Evolutionary conservation across 1,140 invertebrate genomes (phyloP), one percentile per base, ranked within the genome.

Genomic region (Ceratina japonica): DNA sequence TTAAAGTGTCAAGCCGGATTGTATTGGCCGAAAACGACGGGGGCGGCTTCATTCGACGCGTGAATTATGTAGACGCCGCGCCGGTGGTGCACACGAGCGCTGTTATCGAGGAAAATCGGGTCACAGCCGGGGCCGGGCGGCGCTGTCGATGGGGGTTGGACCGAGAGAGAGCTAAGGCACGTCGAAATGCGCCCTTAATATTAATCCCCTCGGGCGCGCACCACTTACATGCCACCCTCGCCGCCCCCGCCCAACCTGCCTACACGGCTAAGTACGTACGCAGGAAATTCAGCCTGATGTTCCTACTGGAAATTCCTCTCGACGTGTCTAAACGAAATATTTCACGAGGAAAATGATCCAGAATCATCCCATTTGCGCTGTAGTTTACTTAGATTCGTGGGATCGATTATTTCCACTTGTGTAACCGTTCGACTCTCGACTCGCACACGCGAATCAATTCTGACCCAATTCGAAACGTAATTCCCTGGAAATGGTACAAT

Each of bases 121-220:
- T 81, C 77, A 83, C 66, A 68, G 52, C 15, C 62, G 22, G 54
- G 54, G 54, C 54, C 54, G n/a, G 66, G 78, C 65, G 73, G 51
- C 63, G 56, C 51, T 65, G 74, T 76, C 58, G 73, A 80, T 69
- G 74, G 65, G 37, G 54, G 65, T 76, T 63, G 59, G 79, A 56
- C 75, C 66, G 59, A 62, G 72, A 71, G 62, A 44, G 37, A 44
- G 54, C 75, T 75, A 80, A 68, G 70, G 75, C 76, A 77, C 58
- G 58, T 78, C 81, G 74, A 86, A 83, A 86, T 86, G 81, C 69
- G 71, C 66, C 77, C 83, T 86, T 86, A 86, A 86, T 86, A 86
- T 86, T 86, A 86, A 86, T 76, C 73, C 74, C 81, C 83, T 80
- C 77, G 71, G 82, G 74, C 62, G 66, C 51, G 58, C 66, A 79